Percentiles rank a stretch among this genome's conserved stretches.
These are phyloP conservation scores for Scolopax bukidnonensis DNA, from an alignment of 2,797 vertebrate genomes.

Conservation along the genomic window DNA sequence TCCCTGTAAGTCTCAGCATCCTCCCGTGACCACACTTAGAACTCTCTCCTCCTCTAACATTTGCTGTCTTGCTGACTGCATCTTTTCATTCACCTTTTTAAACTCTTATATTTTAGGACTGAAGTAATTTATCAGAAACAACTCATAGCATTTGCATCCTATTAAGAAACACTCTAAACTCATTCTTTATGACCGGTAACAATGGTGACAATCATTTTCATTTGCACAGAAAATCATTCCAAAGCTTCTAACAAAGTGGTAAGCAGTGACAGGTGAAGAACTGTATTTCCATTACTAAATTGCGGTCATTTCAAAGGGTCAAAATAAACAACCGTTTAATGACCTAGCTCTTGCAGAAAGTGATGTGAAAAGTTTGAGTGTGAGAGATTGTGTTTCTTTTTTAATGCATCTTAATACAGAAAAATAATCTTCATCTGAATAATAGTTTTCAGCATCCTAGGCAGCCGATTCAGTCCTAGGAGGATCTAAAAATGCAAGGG, in stretches of 20 bases:
- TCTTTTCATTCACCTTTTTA: background rate
- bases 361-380: background rate
- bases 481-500: background rate
- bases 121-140: slow-evolving; percentile 16
- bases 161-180: background rate
- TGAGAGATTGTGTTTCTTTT: background rate
- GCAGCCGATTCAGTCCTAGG: background rate
- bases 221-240: slow-evolving; percentile 30
- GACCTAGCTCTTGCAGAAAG: slow-evolving; percentile 3
- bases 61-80: background rate
- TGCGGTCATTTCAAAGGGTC: slow-evolving; percentile 38
- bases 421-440: background rate
- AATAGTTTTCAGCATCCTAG: background rate
- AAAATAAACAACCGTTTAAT: slow-evolving; percentile 29
- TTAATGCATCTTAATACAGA: slow-evolving; percentile 14
- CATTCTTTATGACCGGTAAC: background rate
- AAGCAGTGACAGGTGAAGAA: slow-evolving; percentile 30
- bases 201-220: slow-evolving; percentile 8
- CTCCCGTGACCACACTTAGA: background rate
- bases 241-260: slow-evolving; percentile 2
- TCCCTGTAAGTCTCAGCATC: background rate
- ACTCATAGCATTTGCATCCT: background rate
- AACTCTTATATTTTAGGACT: background rate
- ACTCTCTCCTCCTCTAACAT: background rate
- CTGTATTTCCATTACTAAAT: slow-evolving; percentile 55